Evolutionary conservation across 2,113 vertebrate genomes (phyloP).

Genomic region (Brachyistius frenatus): DNA sequence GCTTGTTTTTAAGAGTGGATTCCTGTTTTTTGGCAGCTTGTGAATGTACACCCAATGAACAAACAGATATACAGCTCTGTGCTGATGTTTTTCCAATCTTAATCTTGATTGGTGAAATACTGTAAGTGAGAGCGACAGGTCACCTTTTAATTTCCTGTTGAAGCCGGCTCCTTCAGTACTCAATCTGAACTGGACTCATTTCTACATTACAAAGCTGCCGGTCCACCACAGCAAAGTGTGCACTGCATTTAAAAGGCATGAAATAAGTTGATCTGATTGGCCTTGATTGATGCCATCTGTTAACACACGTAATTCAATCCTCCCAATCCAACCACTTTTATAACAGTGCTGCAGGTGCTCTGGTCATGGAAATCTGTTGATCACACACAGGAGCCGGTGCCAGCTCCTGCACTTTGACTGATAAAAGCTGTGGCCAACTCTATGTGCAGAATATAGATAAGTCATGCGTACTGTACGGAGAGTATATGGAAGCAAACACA

Average conservation of each 20-base stretch:
- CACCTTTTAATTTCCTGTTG: constrained; percentile 25
- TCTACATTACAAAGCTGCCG: constrained; percentile 36
- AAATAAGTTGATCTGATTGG: constrained; percentile 50
- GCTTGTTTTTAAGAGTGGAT: too few relatives aligned
- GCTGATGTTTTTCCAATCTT: background rate
- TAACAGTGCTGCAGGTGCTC: constrained; percentile 58
- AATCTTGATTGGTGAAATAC: constrained; percentile 5
- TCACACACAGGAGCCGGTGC: constrained; percentile 30
- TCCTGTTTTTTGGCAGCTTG: too few relatives aligned
- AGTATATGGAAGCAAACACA: background rate
- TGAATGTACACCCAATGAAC: too few relatives aligned
- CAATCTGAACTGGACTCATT: constrained; percentile 9
- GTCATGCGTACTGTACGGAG: background rate
- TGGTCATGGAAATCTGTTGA: constrained; percentile 51
- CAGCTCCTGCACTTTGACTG: constrained; percentile 43
- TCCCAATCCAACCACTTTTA: constrained; percentile 62
- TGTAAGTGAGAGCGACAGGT: background rate
- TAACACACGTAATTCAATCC: constrained; percentile 67
- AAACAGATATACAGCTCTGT: background rate
- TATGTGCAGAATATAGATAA: constrained; percentile 1
- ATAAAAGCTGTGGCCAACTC: constrained; percentile 25
- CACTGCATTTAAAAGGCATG: constrained; percentile 46
- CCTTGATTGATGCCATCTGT: constrained; percentile 61
- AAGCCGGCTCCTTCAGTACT: constrained; percentile 20
- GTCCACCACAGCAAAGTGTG: constrained; percentile 32